phyloP scores from a whole-genome alignment of 2,888 invertebrate genomes.

The Athrips mouffetella region DNA sequence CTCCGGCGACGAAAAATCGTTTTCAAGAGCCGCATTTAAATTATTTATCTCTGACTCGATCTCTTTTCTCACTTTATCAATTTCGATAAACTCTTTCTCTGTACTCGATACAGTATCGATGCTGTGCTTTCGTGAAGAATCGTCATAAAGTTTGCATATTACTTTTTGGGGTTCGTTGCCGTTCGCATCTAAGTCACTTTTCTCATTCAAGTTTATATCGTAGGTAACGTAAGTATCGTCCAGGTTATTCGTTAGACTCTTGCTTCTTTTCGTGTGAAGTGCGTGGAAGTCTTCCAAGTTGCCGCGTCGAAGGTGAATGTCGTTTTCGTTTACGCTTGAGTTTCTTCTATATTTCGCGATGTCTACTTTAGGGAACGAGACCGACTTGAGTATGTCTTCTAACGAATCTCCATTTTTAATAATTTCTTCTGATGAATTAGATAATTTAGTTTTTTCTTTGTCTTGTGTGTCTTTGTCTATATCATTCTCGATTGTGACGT shows the following conservation, averaged over 20 bases:
- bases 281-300: slow-evolving; percentile 66
- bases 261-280: slow-evolving; percentile 61
- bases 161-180: slow-evolving; percentile 64
- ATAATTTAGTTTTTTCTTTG: slow-evolving; percentile 19
- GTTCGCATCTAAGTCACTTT: slow-evolving; percentile 47
- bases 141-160: slow-evolving; percentile 62
- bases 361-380: slow-evolving; percentile 61
- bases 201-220: slow-evolving; percentile 63
- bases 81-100: slow-evolving; percentile 70
- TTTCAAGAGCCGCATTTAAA: slow-evolving; percentile 68
- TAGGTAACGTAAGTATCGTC: slow-evolving; percentile 53
- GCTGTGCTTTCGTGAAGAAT: slow-evolving; percentile 55
- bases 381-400: slow-evolving; percentile 49
- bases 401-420: slow-evolving; percentile 42
- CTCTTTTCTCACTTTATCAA: slow-evolving; percentile 65
- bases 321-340: slow-evolving; percentile 69
- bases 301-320: slow-evolving; percentile 60
- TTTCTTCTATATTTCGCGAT: slow-evolving; percentile 65
- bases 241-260: slow-evolving; percentile 59
- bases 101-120: slow-evolving; percentile 67
- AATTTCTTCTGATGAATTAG: slow-evolving; percentile 20
- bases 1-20: slow-evolving; percentile 51
- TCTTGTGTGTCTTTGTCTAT: background rate
- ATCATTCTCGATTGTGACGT: slow-evolving; percentile 12
- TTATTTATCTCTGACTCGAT: slow-evolving; percentile 70